A percentile compares a stretch with the other conserved stretches of the same genome.
Conservation (phyloP, 2,888 invertebrate genomes). For the Cephus pygmeus region DNA sequence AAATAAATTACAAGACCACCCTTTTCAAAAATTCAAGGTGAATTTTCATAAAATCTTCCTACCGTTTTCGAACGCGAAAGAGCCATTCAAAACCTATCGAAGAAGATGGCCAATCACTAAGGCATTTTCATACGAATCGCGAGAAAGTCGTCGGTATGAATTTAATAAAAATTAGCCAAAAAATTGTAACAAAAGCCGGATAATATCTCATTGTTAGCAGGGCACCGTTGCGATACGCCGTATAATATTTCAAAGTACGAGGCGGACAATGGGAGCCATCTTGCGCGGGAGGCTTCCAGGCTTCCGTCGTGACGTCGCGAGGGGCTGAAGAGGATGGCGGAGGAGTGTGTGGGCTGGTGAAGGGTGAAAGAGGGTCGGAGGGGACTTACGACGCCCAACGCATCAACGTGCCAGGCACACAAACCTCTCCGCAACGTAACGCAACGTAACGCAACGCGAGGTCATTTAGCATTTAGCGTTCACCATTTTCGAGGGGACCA, state of each 20-base stretch:
- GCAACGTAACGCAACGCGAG: slow-evolving; percentile 20
- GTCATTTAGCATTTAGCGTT: slow-evolving; percentile 56
- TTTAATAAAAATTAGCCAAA: slow-evolving; percentile 53
- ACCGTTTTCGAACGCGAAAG: not conserved
- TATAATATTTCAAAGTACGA: slow-evolving; percentile 62
- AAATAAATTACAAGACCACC: not conserved
- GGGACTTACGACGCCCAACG: slow-evolving; percentile 35
- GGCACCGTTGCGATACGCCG: slow-evolving; percentile 47
- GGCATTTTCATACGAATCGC: not conserved
- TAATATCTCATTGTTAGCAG: slow-evolving; percentile 44
- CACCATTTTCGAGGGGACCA: slow-evolving; percentile 20
- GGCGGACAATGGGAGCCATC: slow-evolving; percentile 53
- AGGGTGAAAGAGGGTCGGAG: not conserved
- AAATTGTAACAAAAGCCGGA: slow-evolving; percentile 45
- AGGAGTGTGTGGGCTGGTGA: not conserved
- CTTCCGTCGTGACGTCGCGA: slow-evolving; percentile 33
- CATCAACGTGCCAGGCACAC: slow-evolving; percentile 6
- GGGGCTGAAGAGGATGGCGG: slow-evolving; percentile 35
- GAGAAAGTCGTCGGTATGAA: slow-evolving; percentile 27
- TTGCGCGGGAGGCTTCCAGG: slow-evolving; percentile 33
- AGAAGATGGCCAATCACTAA: not conserved
- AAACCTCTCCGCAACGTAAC: slow-evolving; percentile 10
- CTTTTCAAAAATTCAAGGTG: not conserved
- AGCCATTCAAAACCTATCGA: not conserved
- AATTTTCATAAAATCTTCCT: not conserved